Evolutionary conservation across 2,888 invertebrate genomes (phyloP).

Genomic region (Therioaphis trifolii): DNA sequence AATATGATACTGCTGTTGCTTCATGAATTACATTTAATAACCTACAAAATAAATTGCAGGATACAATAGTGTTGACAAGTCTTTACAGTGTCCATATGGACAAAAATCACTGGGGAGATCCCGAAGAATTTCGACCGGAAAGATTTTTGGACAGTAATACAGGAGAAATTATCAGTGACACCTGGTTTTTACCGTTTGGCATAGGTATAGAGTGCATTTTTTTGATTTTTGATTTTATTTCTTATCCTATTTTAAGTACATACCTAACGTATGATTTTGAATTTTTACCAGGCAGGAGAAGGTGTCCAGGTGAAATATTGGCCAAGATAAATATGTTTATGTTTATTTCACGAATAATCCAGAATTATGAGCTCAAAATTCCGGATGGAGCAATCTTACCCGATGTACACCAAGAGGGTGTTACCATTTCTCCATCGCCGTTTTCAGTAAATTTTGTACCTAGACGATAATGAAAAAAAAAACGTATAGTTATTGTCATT

Average conservation of each 20-base stretch:
- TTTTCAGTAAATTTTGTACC: conserved; percentile 60
- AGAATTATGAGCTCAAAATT: conserved; percentile 55
- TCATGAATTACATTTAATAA: not conserved
- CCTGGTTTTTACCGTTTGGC: conserved; percentile 76
- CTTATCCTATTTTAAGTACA: not conserved
- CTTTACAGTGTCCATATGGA: conserved; percentile 76
- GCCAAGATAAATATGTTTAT: conserved; percentile 75
- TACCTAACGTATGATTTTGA: conserved; percentile 66
- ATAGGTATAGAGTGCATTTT: conserved; percentile 70
- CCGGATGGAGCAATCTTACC: conserved; percentile 14
- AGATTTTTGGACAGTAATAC: conserved; percentile 73
- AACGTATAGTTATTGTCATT: too few species aligned
- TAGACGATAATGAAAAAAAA: not conserved
- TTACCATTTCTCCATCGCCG: conserved; percentile 57
- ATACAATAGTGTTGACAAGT: conserved; percentile 74
- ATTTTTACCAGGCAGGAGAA: conserved; percentile 72
- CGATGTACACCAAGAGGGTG: conserved; percentile 52
- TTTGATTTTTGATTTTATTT: not conserved
- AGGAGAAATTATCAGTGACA: conserved; percentile 71
- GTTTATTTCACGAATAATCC: conserved; percentile 67
- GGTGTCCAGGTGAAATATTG: conserved; percentile 76
- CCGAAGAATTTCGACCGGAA: conserved; percentile 75
- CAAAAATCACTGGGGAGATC: conserved; percentile 73
- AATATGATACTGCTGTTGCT: conserved; percentile 39
- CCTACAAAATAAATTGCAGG: conserved; percentile 68